Evolutionary conservation across 2,888 invertebrate species (phyloP), one percentile per base, ranked within the genome.

Genomic region (Carterocephalus palaemon): DNA sequence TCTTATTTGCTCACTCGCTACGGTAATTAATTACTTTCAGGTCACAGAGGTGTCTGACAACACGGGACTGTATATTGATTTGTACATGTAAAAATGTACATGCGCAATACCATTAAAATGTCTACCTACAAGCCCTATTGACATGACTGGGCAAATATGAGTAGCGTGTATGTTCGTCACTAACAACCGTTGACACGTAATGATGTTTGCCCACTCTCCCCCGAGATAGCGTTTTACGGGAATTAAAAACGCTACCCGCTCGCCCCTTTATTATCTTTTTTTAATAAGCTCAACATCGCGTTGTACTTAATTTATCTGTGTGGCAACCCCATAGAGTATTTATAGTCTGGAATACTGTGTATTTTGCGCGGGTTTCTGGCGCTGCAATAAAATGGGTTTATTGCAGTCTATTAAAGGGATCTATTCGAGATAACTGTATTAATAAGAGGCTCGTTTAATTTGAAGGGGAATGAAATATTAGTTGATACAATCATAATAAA

Each of bases 211-310:
- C 62, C 64, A 52, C 62, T 69, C 75, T 82, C 82, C 82, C 80
- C 65, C 59, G 82, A 80, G 82, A 82, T 73, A 64, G 67, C 72
- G 70, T 82, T 82, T 83, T 80, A 82, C 72, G 71, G 68, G 74
- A 80, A 82, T 81, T 82, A 81, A 76, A 75, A 78, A 75, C 52
- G 53, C 54, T 51, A 52, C 46, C 52, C 54, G 13, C 41, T 43
- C 48, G 49, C 53, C 57, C 57, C 57, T 51, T 48, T 51, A 37
- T 48, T 51, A 43, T 46, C 46, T 46, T 46, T 46, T 40, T 46
- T 45, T 45, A 45, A 38, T 45, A 38, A 38, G 32, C 19, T 23
- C 37, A 31, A 22, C 29, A 22, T 42, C 28, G 19, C 13, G 19
- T 19, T 17, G 24, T 29, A 37, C 19, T n/a, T 29, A 29, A 26